A percentile compares a stretch with the other conserved stretches of the same genome.
Evolutionary conservation across 2,888 invertebrate species (phyloP).

Genomic region (Glomeris marginata): DNA sequence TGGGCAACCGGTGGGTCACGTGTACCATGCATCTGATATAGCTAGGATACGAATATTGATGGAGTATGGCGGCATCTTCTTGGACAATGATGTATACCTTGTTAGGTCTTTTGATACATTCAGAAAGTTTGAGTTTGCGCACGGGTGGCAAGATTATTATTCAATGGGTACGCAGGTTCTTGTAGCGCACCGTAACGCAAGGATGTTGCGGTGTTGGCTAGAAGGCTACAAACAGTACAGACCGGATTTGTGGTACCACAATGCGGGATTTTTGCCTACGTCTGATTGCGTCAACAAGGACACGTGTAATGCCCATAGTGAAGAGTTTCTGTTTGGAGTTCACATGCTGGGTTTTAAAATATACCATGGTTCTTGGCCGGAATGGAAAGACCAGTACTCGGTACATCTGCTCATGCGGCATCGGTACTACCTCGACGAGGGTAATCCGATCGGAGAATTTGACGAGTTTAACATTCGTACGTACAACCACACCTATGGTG

Average conservation of each 20-base stretch:
- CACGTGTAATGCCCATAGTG: constrained; percentile 7
- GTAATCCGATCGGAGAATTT: constrained; percentile 13
- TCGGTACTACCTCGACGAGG: constrained; percentile 11
- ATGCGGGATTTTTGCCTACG: constrained; percentile 13
- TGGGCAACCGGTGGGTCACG: constrained; percentile 3
- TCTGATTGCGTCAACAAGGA: constrained; percentile 6
- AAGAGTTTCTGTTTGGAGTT: constrained; percentile 2
- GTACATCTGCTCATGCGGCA: constrained; percentile 15
- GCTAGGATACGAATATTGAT: constrained; percentile 12
- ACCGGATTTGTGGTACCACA: not conserved
- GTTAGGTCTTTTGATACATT: constrained; percentile 3
- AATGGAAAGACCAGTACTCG: constrained; percentile 9
- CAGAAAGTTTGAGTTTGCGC: not conserved
- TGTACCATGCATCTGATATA: constrained; percentile 16
- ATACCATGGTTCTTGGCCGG: constrained; percentile 9
- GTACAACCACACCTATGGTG: constrained; percentile 12
- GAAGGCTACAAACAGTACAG: not conserved
- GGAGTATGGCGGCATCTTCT: constrained; percentile 12
- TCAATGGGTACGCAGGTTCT: constrained; percentile 3
- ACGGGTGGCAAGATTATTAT: not conserved
- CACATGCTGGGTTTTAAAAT: constrained; percentile 9
- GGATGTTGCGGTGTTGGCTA: not conserved
- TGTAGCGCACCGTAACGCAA: not conserved
- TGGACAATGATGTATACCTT: constrained; percentile 9
- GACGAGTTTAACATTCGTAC: constrained; percentile 20